Evolutionary conservation across 1,140 invertebrate species (phyloP).

Genomic region (Linepithema humile): DNA sequence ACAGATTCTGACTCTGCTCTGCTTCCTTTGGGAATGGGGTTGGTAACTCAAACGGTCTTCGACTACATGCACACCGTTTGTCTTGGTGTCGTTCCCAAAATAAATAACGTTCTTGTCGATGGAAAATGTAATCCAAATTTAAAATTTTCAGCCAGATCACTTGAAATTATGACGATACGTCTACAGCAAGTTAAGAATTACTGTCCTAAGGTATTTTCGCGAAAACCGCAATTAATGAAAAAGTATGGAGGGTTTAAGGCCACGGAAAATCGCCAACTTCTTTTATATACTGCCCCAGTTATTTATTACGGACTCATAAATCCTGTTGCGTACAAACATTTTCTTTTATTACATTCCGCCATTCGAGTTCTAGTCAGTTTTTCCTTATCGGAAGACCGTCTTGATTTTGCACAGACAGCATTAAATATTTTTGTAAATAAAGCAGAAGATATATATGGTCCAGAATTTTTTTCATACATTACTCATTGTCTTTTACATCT

Average conservation of each 20-base stretch:
- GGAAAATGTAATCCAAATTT: not conserved
- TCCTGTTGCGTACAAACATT: too few relatives aligned
- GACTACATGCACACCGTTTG: too few relatives aligned
- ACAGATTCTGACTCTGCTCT: too few relatives aligned
- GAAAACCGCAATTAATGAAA: slow-evolving; percentile 17
- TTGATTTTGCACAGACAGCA: slow-evolving; percentile 12
- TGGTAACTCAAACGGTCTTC: too few relatives aligned
- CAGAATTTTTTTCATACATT: not conserved
- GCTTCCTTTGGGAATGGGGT: too few relatives aligned
- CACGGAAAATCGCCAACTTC: too few relatives aligned
- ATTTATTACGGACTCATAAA: too few relatives aligned
- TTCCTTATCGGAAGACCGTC: not conserved
- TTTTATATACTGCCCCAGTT: too few relatives aligned
- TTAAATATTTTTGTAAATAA: not conserved
- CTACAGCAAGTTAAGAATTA: not conserved
- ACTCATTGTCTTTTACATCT: slow-evolving; percentile 1
- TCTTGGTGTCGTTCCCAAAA: too few relatives aligned
- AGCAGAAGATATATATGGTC: slow-evolving; percentile 18
- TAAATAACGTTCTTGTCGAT: slow-evolving; percentile 10
- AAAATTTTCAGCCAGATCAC: slow-evolving; percentile 1
- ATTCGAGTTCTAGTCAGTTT: not conserved
- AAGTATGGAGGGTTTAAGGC: slow-evolving; percentile 7
- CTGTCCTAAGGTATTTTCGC: not conserved
- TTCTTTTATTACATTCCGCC: too few relatives aligned
- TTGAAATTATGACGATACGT: not conserved